Conservation (phyloP, 2,797 vertebrate species). For the Decapterus maruadsi region DNA sequence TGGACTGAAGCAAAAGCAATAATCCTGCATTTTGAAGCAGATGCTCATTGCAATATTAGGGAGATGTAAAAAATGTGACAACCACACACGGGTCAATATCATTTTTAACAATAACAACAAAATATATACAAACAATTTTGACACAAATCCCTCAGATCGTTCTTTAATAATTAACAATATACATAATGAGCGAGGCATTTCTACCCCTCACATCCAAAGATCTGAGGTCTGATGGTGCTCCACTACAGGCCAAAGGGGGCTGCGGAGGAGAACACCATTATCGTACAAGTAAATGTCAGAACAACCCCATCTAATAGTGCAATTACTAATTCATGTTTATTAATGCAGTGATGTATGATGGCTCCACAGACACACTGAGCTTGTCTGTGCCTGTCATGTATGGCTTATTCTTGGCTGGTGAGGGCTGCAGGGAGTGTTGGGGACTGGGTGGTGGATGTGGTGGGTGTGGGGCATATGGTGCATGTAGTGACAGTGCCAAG, state of each 20-base stretch:
- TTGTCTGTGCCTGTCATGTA: slow-evolving; percentile 76
- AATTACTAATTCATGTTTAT: slow-evolving; percentile 88
- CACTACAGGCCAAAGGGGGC: slow-evolving; percentile 59
- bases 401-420: slow-evolving; percentile 62
- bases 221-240: slow-evolving; percentile 55
- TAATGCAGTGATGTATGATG: slow-evolving; percentile 83
- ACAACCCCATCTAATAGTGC: slow-evolving; percentile 80
- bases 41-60: not conserved
- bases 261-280: slow-evolving; percentile 71
- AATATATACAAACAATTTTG: slow-evolving; percentile 7
- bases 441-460: slow-evolving; percentile 45
- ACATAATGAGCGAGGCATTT: slow-evolving; percentile 36
- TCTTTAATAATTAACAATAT: slow-evolving; percentile 12
- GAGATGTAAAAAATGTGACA: not conserved
- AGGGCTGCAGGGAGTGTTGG: slow-evolving; percentile 66
- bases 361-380: slow-evolving; percentile 70
- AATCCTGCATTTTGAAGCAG: not conserved
- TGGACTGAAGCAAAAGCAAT: slow-evolving; percentile 19
- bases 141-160: not conserved
- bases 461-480: slow-evolving; percentile 73
- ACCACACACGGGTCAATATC: not conserved
- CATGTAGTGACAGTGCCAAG: slow-evolving; percentile 77
- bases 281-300: slow-evolving; percentile 81
- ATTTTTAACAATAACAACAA: not conserved
- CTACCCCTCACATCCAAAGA: slow-evolving; percentile 47